A percentile compares a stretch with the other conserved stretches of the same genome.
These are phyloP conservation scores for Tetramorium parvispinum DNA, from an alignment of 1,140 invertebrate genomes.

Conservation along the genomic window DNA sequence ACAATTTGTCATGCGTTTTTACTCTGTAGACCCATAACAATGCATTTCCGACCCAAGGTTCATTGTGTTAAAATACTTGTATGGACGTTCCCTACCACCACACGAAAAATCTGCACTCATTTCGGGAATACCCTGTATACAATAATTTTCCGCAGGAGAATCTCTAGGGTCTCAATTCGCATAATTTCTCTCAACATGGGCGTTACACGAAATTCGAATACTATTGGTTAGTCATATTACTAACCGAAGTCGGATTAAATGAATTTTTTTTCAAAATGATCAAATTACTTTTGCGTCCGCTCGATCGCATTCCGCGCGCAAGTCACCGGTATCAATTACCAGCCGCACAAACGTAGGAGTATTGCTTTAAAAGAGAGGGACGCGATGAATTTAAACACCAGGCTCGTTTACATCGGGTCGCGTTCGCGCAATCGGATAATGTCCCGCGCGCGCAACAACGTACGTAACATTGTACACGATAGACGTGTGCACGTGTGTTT, in stretches of 20 bases:
- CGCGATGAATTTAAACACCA: conserved; percentile 43
- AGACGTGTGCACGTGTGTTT: background rate
- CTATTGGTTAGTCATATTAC: background rate
- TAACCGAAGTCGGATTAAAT: background rate
- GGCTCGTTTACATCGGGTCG: background rate
- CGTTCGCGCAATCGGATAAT: conserved; percentile 11
- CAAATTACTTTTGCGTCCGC: conserved; percentile 30
- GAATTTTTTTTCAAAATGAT: conserved; percentile 14
- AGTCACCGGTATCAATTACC: conserved; percentile 37
- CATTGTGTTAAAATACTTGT: too few species aligned
- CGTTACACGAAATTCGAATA: background rate
- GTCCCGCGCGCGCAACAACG: background rate
- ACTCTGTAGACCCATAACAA: too few species aligned
- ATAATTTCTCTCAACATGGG: background rate
- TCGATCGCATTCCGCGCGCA: conserved; percentile 25
- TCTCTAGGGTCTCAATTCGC: background rate
- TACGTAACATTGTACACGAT: background rate
- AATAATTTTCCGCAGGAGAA: background rate
- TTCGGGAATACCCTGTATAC: too few species aligned
- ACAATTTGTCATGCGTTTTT: too few species aligned
- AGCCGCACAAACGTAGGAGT: conserved; percentile 24
- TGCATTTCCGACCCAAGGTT: too few species aligned
- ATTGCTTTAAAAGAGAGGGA: conserved; percentile 6
- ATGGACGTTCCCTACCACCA: too few species aligned
- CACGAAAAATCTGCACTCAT: too few species aligned